Evolutionary conservation across 2,797 vertebrate genomes (phyloP).

Genomic region (Microctenopoma lineatum): DNA sequence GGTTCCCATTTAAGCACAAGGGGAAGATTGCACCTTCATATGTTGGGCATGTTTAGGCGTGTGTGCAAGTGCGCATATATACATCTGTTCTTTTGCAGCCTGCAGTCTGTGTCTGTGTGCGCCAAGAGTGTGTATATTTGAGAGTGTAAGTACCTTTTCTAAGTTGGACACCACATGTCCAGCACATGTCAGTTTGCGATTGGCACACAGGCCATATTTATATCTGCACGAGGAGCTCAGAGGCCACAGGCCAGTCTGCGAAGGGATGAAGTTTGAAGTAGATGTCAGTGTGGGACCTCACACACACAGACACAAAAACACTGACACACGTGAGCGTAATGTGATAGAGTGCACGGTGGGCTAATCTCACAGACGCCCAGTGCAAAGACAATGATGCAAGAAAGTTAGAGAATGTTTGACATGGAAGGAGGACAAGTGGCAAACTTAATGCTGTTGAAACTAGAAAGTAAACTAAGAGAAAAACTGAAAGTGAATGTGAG

Average conservation of each 20-base stretch:
- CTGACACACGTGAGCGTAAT: constrained; percentile 11
- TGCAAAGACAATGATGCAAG: constrained; percentile 11
- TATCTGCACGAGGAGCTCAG: constrained; percentile 58
- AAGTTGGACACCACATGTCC: constrained; percentile 65
- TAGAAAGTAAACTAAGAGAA: not conserved
- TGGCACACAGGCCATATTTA: constrained; percentile 57
- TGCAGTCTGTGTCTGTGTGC: constrained; percentile 14
- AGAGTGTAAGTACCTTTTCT: constrained; percentile 50
- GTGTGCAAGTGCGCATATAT: constrained; percentile 30
- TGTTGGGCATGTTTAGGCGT: constrained; percentile 60
- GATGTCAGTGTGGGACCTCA: constrained; percentile 38
- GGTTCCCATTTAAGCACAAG: constrained; percentile 72
- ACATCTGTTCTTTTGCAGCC: constrained; percentile 63
- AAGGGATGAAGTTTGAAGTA: constrained; percentile 22
- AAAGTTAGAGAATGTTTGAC: constrained; percentile 11
- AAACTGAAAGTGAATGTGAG: not conserved
- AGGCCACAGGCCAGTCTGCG: constrained; percentile 38
- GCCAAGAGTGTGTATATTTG: constrained; percentile 20
- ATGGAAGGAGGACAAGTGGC: not conserved
- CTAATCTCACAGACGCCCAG: constrained; percentile 33
- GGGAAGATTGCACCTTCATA: constrained; percentile 74
- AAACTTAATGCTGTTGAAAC: constrained; percentile 4
- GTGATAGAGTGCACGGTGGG: constrained; percentile 32
- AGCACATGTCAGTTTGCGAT: constrained; percentile 70
- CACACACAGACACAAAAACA: not conserved